Evolutionary conservation across 2,888 invertebrate species (phyloP), one percentile per base, ranked within the genome.

Genomic region (Cheilosia variabilis): DNA sequence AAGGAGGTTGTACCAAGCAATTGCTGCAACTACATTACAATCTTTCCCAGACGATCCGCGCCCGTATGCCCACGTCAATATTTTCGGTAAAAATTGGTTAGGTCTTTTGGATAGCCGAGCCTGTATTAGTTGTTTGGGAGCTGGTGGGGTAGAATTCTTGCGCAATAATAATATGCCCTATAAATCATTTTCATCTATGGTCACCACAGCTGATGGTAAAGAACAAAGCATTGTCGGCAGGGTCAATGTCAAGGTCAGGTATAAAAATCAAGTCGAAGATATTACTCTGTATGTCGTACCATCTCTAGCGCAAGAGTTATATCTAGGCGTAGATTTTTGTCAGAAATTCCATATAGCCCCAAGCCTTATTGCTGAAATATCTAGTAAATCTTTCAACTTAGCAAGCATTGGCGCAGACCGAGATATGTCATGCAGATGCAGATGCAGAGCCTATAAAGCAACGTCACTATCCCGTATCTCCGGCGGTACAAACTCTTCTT

Each of bases 21-120:
- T 68, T 43, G 68, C 68, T 15, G 10, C 43, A 17, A 55, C 68
- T n/a, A 55, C 53, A n/a, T 43, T 68, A 22, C 22, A 17, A 31
- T 19, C n/a, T 43, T 55, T 31, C 27, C 13, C 53, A 4, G 24
- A 53, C 5, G 50, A 50, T 50, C 50, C 50, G 1, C 50, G 22
- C 2, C 55, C 66, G 2, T 68, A 41, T 10, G 66, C 10, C 9
- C 15, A 24, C 0, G 66, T 66, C 17, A 34, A n/a, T 17, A 19
- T 52, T 3, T 15, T 50, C 37, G 52, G 15, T 4, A 37, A 24
- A 22, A 19, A 34, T 17, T 58, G 58, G 58, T 19, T 58, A 9
- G 58, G 58, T 4, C 37, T 58, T 2, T 13, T 58, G 1, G 37
- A 58, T 37, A 58, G 58, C 17, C 41, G 37, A 3, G 50, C 50